phyloP scores from a whole-genome alignment of 2,797 vertebrate species.

The Rousettus madagascariensis region DNA sequence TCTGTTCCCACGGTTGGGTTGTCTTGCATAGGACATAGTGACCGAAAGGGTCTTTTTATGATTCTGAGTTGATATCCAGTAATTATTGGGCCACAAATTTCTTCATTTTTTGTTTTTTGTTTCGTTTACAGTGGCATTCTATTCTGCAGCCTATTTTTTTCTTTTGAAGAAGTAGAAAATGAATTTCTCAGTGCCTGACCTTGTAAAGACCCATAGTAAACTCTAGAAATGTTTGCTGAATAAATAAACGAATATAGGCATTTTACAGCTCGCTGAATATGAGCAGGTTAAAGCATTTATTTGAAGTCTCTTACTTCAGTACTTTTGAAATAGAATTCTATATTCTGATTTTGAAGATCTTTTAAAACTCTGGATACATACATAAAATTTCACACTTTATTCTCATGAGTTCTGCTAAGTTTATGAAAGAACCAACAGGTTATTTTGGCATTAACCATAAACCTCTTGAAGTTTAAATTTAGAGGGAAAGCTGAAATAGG shows the following conservation, averaged over 20 bases:
- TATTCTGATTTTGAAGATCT: slow-evolving; percentile 2
- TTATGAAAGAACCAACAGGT: slow-evolving; percentile 9
- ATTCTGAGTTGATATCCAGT: slow-evolving; percentile 61
- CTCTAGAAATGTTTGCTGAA: slow-evolving; percentile 23
- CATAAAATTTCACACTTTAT: slow-evolving; percentile 12
- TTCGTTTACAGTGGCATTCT: slow-evolving; percentile 70
- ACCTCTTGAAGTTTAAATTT: background rate
- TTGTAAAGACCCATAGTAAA: background rate
- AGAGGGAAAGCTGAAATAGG: slow-evolving; percentile 37
- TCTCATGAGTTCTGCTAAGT: background rate
- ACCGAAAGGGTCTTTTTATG: slow-evolving; percentile 21
- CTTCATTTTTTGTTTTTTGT: slow-evolving; percentile 43
- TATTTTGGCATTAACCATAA: slow-evolving; percentile 6
- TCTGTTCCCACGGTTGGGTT: background rate
- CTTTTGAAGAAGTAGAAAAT: slow-evolving; percentile 43
- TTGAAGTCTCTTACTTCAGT: background rate
- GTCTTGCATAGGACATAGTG: slow-evolving; percentile 43
- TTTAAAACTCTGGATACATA: background rate
- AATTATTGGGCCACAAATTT: slow-evolving; percentile 63
- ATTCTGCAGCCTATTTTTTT: slow-evolving; percentile 31
- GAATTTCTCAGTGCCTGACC: slow-evolving; percentile 26
- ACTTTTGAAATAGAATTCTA: slow-evolving; percentile 38
- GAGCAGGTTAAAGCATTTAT: background rate
- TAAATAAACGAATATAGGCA: slow-evolving; percentile 10
- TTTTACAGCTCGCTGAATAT: slow-evolving; percentile 8